Evolutionary conservation across 2,888 invertebrate species (phyloP), one percentile per base, ranked within the genome.

Genomic region (Drosophila leonis): DNA sequence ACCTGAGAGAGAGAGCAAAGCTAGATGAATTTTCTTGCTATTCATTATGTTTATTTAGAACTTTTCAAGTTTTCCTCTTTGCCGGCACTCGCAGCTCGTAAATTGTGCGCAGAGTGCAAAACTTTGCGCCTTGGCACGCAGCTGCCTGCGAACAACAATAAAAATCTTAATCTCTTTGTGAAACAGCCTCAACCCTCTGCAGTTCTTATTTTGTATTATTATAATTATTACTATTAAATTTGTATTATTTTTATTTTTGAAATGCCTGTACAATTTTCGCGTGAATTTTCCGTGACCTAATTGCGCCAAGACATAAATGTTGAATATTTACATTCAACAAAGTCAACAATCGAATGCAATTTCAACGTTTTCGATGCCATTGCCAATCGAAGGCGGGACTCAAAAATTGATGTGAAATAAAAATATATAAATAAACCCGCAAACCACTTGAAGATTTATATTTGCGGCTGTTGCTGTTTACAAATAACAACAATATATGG

Each of bases 11-110:
- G 35, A 24, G 35, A 9, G 37, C 5, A 37, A 27, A 18, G 57
- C 49, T 41, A 42, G 12, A 55, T 55, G 54, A 44, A 39, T 61
- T 62, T 61, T n/a, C 49, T 24, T 10, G 33, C 61, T 49, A n/a
- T 72, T 65, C 46, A 72, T 68, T 60, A 69, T 73, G 69, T 61
- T 77, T 73, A 51, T 61, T 69, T 63, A 73, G 65, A 72, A 76
- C 61, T 75, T 75, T 66, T 66, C 39, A 27, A 62, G 55, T 37
- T 55, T 55, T 62, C 51, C 44, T 1, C 31, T 27, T 35, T 1
- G 13, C 24, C 57, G 35, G 51, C 37, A 64, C 57, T 67, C 61
- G 18, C 62, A 56, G 67, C 27, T 68, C 72, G 65, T 72, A 72
- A 72, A 72, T 72, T 56, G 24, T 57, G 37, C 7, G n/a, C 37